A percentile compares a stretch with the other conserved stretches of the same genome.
Conservation (phyloP, 2,888 invertebrate genomes). For the Amphipoea lucens region DNA sequence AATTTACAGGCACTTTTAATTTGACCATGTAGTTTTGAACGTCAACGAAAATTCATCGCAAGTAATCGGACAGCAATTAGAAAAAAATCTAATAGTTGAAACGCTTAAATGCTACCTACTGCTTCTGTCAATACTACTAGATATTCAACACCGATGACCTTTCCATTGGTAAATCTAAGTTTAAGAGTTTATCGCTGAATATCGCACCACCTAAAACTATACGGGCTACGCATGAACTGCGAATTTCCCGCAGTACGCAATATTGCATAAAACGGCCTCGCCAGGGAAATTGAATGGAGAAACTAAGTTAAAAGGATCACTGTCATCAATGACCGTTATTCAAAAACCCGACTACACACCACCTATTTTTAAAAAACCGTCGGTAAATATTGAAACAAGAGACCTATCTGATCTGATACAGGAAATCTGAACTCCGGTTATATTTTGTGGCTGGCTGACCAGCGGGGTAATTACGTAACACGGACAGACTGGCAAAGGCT, state of each 20-base stretch:
- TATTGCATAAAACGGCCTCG: not conserved
- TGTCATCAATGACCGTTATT: not conserved
- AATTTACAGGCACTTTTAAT: not conserved
- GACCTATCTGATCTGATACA: not conserved
- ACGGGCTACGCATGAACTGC: not conserved
- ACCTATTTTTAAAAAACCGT: not conserved
- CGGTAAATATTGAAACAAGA: not conserved
- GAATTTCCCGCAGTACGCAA: not conserved
- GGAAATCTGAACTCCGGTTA: not conserved
- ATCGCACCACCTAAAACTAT: not conserved
- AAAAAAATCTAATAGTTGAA: no score
- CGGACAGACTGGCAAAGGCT: no score
- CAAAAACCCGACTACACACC: not conserved
- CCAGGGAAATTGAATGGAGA: not conserved
- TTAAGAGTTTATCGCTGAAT: not conserved
- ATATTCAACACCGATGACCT: not conserved
- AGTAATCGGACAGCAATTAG: not conserved
- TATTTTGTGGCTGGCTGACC: not conserved
- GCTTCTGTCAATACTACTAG: not conserved
- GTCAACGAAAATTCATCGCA: not conserved
- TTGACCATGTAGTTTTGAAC: not conserved
- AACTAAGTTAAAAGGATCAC: not conserved
- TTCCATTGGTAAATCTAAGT: not conserved
- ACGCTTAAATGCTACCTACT: not conserved
- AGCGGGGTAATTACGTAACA: not conserved